These are phyloP conservation scores for Syngnathus scovelli DNA, from an alignment of 2,113 vertebrate genomes.

Conservation along the genomic window DNA sequence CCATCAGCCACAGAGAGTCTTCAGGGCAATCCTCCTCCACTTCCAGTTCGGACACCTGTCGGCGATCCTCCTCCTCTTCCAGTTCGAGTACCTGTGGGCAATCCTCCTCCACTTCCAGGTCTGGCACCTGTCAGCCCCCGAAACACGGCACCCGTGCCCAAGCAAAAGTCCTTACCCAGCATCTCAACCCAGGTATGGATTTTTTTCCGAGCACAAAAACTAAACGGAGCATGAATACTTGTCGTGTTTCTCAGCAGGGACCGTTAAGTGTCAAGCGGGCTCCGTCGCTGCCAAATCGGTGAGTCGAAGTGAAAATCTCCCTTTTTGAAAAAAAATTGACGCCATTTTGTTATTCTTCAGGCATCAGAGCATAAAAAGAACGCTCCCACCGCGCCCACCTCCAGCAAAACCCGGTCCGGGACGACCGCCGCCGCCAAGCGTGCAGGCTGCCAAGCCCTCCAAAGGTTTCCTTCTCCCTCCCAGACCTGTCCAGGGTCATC, in stretches of 20 bases:
- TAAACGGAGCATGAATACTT: neutral
- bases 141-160: constrained; percentile 45
- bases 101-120: constrained; percentile 76
- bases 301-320: neutral
- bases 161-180: constrained; percentile 31
- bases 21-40: constrained; percentile 73
- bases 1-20: constrained; percentile 69
- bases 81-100: constrained; percentile 77
- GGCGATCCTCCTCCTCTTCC: constrained; percentile 80
- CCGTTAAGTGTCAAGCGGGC: too few species aligned
- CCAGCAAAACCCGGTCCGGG: constrained; percentile 75
- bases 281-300: neutral
- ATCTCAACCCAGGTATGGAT: constrained; percentile 38
- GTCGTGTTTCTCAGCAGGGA: neutral
- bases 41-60: constrained; percentile 79
- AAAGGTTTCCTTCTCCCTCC: constrained; percentile 81
- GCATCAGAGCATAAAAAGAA: constrained; percentile 74
- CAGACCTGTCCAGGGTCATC: constrained; percentile 87
- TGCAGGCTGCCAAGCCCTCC: constrained; percentile 55
- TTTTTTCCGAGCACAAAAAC: neutral
- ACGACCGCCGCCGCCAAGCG: constrained; percentile 80
- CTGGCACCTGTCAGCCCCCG: constrained; percentile 79
- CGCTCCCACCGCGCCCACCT: constrained; percentile 72
- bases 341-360: constrained; percentile 12
- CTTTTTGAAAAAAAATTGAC: neutral